Evolutionary conservation across 1,140 invertebrate species (phyloP).

Genomic region (Acromyrmex charruanus): DNA sequence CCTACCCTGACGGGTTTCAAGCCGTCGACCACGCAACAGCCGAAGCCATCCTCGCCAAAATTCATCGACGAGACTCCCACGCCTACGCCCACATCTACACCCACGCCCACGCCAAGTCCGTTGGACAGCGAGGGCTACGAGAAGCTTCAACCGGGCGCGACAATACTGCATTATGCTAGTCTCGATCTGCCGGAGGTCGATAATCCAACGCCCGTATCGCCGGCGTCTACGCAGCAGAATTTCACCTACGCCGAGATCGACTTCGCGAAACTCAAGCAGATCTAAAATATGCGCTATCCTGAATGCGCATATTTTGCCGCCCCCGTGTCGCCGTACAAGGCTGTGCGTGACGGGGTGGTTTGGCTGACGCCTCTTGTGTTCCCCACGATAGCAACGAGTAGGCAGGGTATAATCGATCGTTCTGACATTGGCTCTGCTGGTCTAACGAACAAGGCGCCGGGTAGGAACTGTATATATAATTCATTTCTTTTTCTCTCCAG

Average conservation of each 20-base stretch:
- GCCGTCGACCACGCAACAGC: slow-evolving; percentile 56
- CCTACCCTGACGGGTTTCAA: slow-evolving; percentile 82
- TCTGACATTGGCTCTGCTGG: slow-evolving; percentile 67
- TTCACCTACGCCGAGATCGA: slow-evolving; percentile 91
- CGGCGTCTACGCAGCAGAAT: slow-evolving; percentile 83
- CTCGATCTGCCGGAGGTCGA: slow-evolving; percentile 88
- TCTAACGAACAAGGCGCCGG: slow-evolving; percentile 36
- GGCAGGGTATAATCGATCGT: slow-evolving; percentile 60
- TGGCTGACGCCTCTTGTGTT: slow-evolving; percentile 52
- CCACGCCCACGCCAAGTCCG: slow-evolving; percentile 84
- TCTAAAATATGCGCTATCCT: slow-evolving; percentile 69
- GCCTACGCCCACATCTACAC: slow-evolving; percentile 80
- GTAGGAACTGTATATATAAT: slow-evolving; percentile 62
- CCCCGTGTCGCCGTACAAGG: slow-evolving; percentile 10
- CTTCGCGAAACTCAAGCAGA: slow-evolving; percentile 88
- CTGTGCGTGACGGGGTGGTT: slow-evolving; percentile 7
- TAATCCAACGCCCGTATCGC: slow-evolving; percentile 81
- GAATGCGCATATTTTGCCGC: neutral
- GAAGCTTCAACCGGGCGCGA: slow-evolving; percentile 80
- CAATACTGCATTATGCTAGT: slow-evolving; percentile 89
- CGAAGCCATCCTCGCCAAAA: slow-evolving; percentile 79
- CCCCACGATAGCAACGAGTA: slow-evolving; percentile 42
- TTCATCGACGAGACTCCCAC: slow-evolving; percentile 79
- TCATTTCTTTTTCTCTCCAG: slow-evolving; percentile 54
- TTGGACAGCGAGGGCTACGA: slow-evolving; percentile 80